A percentile compares a stretch with the other conserved stretches of the same genome.
Conservation (phyloP, 64 coral and sea anemone species). For the Montipora cactus region DNA sequence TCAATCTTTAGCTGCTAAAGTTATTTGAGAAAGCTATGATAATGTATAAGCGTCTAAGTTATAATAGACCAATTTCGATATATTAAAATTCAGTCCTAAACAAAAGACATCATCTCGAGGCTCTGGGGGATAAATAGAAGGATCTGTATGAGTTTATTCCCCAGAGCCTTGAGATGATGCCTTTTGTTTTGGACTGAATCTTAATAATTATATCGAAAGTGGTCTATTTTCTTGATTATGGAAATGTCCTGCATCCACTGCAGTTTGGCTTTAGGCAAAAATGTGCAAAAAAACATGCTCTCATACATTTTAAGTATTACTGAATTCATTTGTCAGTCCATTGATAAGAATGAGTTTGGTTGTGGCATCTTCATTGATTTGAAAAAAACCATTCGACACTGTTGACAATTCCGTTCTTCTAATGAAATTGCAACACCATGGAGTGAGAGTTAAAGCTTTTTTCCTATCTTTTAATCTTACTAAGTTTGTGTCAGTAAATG, state of each 20-base stretch:
- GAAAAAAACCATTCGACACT: conserved; percentile 7
- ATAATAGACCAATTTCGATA: neutral
- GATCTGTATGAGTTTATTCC: too few species aligned
- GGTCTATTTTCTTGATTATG: neutral
- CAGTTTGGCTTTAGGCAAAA: conserved; percentile 34
- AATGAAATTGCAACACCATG: neutral
- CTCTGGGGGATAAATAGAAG: too few species aligned
- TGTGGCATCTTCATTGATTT: conserved; percentile 22
- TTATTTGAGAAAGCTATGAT: neutral
- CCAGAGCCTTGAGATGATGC: too few species aligned
- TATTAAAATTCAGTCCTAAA: too few species aligned
- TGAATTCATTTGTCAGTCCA: conserved; percentile 7
- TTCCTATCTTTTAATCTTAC: neutral
- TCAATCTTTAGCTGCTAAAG: neutral
- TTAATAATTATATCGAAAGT: too few species aligned
- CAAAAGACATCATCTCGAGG: too few species aligned
- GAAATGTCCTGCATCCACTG: neutral
- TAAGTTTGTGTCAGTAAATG: conserved; percentile 23
- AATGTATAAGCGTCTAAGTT: neutral
- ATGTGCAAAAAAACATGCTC: neutral
- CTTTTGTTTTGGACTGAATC: too few species aligned
- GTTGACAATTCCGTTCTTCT: conserved; percentile 6
- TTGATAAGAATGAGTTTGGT: conserved; percentile 44
- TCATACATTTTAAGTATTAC: conserved; percentile 5
- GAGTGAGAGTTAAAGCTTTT: conserved; percentile 1